phyloP scores from a whole-genome alignment of 1,140 invertebrate genomes.

The Caenorhabditis brenneri region DNA sequence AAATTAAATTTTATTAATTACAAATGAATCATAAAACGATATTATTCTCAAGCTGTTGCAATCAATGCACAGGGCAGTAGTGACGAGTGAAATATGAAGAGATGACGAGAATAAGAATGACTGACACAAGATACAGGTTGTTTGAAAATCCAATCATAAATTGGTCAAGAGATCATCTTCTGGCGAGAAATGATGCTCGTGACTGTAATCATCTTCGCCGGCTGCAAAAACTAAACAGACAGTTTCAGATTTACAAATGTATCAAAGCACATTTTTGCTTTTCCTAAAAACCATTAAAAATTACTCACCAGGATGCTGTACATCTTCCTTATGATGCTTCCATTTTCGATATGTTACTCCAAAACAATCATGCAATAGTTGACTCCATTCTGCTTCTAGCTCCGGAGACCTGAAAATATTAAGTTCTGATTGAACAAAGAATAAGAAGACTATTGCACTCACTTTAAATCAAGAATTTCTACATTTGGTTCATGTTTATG shows the following conservation, averaged over 20 bases:
- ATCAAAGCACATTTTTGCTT: too few relatives aligned
- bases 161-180: background rate
- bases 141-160: background rate
- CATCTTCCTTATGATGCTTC: conserved; percentile 32
- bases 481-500: conserved; percentile 14
- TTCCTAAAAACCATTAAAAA: background rate
- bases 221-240: conserved; percentile 28
- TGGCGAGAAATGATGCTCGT: conserved; percentile 28
- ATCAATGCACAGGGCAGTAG: background rate
- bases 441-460: background rate
- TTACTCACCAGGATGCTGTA: background rate
- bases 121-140: background rate
- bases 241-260: background rate
- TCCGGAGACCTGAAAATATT: conserved; percentile 8
- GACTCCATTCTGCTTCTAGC: conserved; percentile 36
- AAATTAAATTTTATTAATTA: background rate
- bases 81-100: background rate
- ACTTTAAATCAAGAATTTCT: conserved; percentile 7
- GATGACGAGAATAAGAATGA: background rate
- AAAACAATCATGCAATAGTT: conserved; percentile 30
- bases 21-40: background rate
- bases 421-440: background rate
- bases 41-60: background rate
- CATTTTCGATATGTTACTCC: conserved; percentile 41
- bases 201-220: conserved; percentile 1